Evolutionary conservation across 2,888 invertebrate genomes (phyloP).

Genomic region (Portevinia maculata): DNA sequence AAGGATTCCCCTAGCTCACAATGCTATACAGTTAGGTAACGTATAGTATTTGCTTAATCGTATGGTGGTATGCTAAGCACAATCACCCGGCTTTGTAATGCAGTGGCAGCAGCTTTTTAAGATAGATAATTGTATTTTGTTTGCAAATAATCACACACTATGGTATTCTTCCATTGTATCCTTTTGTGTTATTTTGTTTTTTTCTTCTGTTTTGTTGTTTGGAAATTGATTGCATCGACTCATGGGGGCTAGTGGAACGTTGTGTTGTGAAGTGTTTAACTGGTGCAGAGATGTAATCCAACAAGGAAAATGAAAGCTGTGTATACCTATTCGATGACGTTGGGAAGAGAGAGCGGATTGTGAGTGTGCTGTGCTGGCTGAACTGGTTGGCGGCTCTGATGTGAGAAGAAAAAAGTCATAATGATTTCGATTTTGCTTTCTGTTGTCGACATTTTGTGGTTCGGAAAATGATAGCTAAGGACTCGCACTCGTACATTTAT

Average conservation of each 20-base stretch:
- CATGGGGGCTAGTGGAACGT: slow-evolving; percentile 53
- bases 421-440: slow-evolving; percentile 60
- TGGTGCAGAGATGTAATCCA: slow-evolving; percentile 72
- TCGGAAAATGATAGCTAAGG: slow-evolving; percentile 13
- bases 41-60: too few relatives aligned
- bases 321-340: slow-evolving; percentile 46
- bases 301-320: slow-evolving; percentile 67
- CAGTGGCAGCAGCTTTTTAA: slow-evolving; percentile 72
- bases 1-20: slow-evolving; percentile 1
- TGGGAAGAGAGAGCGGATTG: slow-evolving; percentile 15
- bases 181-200: slow-evolving; percentile 69
- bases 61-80: slow-evolving; percentile 67
- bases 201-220: slow-evolving; percentile 72
- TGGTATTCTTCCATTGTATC: slow-evolving; percentile 71
- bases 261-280: slow-evolving; percentile 69
- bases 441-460: slow-evolving; percentile 44
- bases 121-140: slow-evolving; percentile 74
- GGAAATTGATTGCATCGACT: slow-evolving; percentile 69
- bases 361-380: too few relatives aligned
- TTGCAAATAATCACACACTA: slow-evolving; percentile 74
- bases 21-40: slow-evolving; percentile 5
- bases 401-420: slow-evolving; percentile 53
- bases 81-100: slow-evolving; percentile 74
- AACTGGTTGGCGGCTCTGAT: slow-evolving; percentile 9
- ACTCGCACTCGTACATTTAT: slow-evolving; percentile 1